These are phyloP conservation scores for Panulirus ornatus DNA, from an alignment of 1,140 invertebrate genomes.

Conservation along the genomic window DNA sequence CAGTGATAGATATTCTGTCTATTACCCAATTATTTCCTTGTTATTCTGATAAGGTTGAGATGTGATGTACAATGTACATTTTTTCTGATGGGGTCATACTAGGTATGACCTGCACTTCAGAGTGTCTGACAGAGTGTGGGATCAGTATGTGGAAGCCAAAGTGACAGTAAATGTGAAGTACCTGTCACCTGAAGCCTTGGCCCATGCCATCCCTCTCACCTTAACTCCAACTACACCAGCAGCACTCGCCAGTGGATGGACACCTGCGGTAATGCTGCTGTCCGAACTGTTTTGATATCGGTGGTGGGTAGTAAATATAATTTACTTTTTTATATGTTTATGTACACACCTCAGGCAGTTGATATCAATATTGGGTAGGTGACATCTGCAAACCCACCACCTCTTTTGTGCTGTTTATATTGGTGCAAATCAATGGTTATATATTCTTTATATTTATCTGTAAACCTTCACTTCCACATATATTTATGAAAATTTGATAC, in stretches of 20 bases:
- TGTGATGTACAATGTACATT: no score
- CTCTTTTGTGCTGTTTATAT: neutral
- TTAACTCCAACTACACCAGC: slow-evolving; percentile 37
- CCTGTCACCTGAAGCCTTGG: slow-evolving; percentile 37
- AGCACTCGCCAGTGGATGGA: slow-evolving; percentile 32
- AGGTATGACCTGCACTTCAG: slow-evolving; percentile 53
- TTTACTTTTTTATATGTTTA: neutral
- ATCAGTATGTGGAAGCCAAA: slow-evolving; percentile 43
- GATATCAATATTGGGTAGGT: neutral
- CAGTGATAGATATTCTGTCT: no score
- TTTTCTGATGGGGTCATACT: no score
- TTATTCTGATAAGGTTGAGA: no score
- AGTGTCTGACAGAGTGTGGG: slow-evolving; percentile 53
- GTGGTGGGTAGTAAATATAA: neutral
- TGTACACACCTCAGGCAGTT: neutral
- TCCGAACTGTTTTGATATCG: neutral
- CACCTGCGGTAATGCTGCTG: slow-evolving; percentile 5
- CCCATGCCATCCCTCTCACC: slow-evolving; percentile 48
- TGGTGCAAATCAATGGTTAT: neutral
- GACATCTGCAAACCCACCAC: neutral
- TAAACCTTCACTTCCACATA: no score
- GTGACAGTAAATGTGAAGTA: slow-evolving; percentile 42
- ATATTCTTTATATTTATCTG: no score
- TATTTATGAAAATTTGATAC: no score
- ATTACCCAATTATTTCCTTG: no score